Base-by-base conservation (phyloP, 2,113 vertebrate genomes). In the Aegotheles bennettii region DNA sequence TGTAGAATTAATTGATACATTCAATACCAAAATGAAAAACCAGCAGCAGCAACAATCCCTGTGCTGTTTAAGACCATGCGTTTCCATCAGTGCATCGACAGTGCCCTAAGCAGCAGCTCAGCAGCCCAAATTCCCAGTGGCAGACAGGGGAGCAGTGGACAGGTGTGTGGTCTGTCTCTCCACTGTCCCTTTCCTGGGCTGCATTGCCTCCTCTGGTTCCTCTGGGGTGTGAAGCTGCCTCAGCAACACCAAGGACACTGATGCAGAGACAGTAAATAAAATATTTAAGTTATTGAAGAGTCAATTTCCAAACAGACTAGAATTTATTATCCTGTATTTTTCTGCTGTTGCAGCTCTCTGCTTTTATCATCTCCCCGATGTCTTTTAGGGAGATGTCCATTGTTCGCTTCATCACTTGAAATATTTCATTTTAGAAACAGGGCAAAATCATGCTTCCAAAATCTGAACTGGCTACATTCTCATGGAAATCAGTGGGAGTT, bases 11-110 rank as follows among this genome's bases (percentile, higher is more conserved):
- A 65, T 19, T 26, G 5, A 5, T 23, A 51, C 6, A 10, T 65
- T 69, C 50, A 42, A 35, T 54, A 33, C 3, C 1, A 1, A 78
- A 82, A 35, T 15, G 54, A 24, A 77, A 54, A 61, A 19, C 1
- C 40, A 69, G 29, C 35, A 75, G 70, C 28, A 65, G 36, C 61
- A 26, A 7, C 4, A 17, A 20, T 13, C 13, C 11, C 23, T 67
- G 19, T 53, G 42, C 24, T 2, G 0, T 23, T 74, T 12, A 56
- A n/a, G 33, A 28, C 15, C 1, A 0, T 9, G 7, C 4, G 1
- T 75, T 64, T 64, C 63, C 29, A 43, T 31, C 33, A 33, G 48
- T 24, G n/a, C 13, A 29, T 33, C 29, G 26, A 15, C 45, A 79
- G 65, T 33, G 18, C 23, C 5, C 54, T 7, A 26, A 40, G 31